Percentiles rank a stretch among this genome's conserved stretches.
Conservation (phyloP, 1,140 invertebrate species). For the Epicauta chinensis region DNA sequence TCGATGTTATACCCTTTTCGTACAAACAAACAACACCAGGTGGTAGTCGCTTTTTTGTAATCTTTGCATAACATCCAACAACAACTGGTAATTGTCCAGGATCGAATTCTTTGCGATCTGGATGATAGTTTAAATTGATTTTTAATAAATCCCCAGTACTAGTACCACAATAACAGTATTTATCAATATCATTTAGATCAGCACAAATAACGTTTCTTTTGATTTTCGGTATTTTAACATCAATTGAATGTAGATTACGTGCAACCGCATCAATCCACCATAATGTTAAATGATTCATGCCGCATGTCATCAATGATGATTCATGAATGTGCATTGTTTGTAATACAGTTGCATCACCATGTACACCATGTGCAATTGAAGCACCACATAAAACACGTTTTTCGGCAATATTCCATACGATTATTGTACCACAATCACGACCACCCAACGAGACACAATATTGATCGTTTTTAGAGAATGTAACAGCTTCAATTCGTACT, state of each 20-base stretch:
- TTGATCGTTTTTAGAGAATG: conserved; percentile 72
- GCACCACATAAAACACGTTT: conserved; percentile 60
- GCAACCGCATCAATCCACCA: conserved; percentile 71
- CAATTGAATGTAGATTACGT: conserved; percentile 60
- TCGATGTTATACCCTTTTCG: conserved; percentile 47
- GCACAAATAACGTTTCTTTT: conserved; percentile 59
- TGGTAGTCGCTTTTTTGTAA: conserved; percentile 43
- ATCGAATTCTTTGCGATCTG: conserved; percentile 48
- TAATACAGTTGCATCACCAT: conserved; percentile 58
- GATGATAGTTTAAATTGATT: conserved; percentile 58
- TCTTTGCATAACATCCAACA: conserved; percentile 63
- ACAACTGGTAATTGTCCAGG: conserved; percentile 52
- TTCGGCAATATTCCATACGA: conserved; percentile 64
- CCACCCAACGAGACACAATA: conserved; percentile 83
- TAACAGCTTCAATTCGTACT: conserved; percentile 72
- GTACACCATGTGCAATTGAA: conserved; percentile 56
- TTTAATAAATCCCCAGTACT: conserved; percentile 64
- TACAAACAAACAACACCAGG: conserved; percentile 45
- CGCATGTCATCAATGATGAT: conserved; percentile 62
- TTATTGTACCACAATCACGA: conserved; percentile 76
- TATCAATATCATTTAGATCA: conserved; percentile 58
- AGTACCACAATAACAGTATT: conserved; percentile 75
- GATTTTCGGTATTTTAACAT: conserved; percentile 66
- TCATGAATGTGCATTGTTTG: conserved; percentile 50
- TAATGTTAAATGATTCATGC: conserved; percentile 58